Conservation (phyloP, 2,888 invertebrate species). For the Stictocephala bisonia region DNA sequence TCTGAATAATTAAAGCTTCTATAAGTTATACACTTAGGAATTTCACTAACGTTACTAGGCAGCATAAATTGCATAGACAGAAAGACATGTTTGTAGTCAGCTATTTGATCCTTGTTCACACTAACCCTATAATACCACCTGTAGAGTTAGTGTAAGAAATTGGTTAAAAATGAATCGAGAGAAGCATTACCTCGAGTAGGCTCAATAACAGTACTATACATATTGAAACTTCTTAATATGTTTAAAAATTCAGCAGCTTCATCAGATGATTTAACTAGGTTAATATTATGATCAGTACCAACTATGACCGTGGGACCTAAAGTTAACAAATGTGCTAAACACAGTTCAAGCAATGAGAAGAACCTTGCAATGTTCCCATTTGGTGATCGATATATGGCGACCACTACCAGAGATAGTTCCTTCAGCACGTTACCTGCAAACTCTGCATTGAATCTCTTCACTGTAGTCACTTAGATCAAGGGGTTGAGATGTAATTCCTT, state of each 20-base stretch:
- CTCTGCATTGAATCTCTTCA: background rate
- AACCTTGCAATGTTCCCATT: background rate
- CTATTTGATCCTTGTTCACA: no score
- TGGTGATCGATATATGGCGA: background rate
- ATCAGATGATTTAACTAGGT: background rate
- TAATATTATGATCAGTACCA: constrained; percentile 6
- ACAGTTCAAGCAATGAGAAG: background rate
- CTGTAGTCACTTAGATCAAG: background rate
- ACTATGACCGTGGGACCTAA: background rate
- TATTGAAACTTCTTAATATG: background rate
- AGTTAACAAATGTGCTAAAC: background rate
- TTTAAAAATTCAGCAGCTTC: constrained; percentile 4
- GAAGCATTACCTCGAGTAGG: constrained; percentile 2
- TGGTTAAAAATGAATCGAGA: no score
- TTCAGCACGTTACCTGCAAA: background rate
- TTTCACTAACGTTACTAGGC: no score
- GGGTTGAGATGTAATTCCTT: background rate
- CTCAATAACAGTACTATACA: background rate
- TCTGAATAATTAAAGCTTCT: no score
- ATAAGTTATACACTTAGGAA: no score
- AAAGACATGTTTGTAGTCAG: no score
- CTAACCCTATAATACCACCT: no score
- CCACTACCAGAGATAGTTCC: background rate
- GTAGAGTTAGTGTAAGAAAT: no score
- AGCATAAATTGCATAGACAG: no score